These are phyloP conservation scores for Australoheros scitulus DNA, from an alignment of 2,113 vertebrate species.

Conservation along the genomic window DNA sequence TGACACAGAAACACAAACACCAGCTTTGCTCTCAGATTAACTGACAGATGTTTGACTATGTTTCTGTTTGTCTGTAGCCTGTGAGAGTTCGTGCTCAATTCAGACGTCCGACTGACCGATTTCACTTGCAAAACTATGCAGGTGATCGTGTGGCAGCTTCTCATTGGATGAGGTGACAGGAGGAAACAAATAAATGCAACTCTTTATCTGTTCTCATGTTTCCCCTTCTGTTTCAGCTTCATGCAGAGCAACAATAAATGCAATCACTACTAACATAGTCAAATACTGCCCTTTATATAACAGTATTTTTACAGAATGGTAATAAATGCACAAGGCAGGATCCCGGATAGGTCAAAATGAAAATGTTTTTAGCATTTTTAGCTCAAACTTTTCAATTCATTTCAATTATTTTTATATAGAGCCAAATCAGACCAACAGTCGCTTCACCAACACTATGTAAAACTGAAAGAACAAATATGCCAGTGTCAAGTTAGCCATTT, in stretches of 20 bases:
- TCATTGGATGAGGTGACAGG: neutral
- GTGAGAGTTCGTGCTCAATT: neutral
- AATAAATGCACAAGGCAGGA: neutral
- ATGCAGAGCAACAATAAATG: neutral
- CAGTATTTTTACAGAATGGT: neutral
- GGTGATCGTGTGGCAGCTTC: neutral
- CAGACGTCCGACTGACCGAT: neutral
- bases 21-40: neutral
- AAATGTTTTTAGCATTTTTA: neutral
- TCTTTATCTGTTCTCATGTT: neutral
- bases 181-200: neutral
- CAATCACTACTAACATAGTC: neutral
- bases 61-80: neutral
- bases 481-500: neutral
- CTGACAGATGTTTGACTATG: neutral
- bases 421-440: no score
- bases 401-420: no score
- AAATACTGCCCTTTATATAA: neutral
- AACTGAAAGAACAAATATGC: neutral
- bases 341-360: neutral
- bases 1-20: neutral
- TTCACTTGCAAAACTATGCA: conserved; percentile 17
- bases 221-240: neutral
- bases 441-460: neutral
- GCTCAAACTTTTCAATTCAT: neutral